Percentiles rank a stretch among this genome's conserved stretches.
Conservation (phyloP, 1,140 invertebrate species). For the Leptestheria dahalacensis region DNA sequence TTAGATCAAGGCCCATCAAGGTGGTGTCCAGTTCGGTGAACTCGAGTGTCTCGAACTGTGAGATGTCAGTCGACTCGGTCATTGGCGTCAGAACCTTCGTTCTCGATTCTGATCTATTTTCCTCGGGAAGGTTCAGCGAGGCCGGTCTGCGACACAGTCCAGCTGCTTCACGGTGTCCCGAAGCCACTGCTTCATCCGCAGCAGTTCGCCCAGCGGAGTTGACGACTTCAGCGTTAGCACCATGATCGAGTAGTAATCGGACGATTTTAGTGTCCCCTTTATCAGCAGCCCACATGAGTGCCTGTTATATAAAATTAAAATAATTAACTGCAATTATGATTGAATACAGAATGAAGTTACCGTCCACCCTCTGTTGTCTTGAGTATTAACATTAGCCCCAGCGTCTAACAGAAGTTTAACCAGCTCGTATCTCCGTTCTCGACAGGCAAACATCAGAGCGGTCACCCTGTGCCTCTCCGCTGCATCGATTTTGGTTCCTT, state of each 20-base stretch:
- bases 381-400: constrained; percentile 39
- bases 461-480: constrained; percentile 35
- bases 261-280: constrained; percentile 41
- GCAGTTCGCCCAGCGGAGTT: constrained; percentile 26
- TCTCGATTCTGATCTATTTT: constrained; percentile 11
- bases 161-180: constrained; percentile 15
- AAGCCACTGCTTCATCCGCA: constrained; percentile 26
- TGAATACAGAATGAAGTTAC: neutral
- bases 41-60: neutral
- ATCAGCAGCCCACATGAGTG: constrained; percentile 46
- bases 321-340: neutral
- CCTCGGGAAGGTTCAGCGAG: constrained; percentile 14
- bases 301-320: constrained; percentile 19
- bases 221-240: constrained; percentile 26
- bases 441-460: constrained; percentile 46
- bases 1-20: constrained; percentile 28
- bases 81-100: neutral
- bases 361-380: constrained; percentile 28
- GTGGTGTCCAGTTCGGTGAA: constrained; percentile 32
- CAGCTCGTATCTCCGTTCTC: constrained; percentile 40
- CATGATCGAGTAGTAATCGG: constrained; percentile 32
- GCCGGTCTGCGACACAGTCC: no score
- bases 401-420: constrained; percentile 36
- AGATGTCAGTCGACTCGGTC: neutral
- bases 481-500: constrained; percentile 30